Base-by-base conservation (phyloP, 2,888 invertebrate species). In the Ophion ventricosus region DNA sequence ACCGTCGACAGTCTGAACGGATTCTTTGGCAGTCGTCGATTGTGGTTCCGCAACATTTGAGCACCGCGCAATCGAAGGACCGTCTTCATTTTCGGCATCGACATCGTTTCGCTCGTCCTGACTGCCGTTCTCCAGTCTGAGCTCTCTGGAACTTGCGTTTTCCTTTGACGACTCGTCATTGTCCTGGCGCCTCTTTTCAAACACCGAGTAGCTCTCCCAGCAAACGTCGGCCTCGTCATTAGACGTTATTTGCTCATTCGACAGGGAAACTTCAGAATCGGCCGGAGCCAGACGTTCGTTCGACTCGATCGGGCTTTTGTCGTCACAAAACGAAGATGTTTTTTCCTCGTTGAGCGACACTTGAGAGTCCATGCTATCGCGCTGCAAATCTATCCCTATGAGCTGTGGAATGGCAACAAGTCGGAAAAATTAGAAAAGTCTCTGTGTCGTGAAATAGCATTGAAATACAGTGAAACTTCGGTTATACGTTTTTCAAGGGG, bases 351-450 rank as follows among this genome's bases (percentile, higher is more conserved):
- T 63, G 3, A 25, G 20, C 25, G 67, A 56, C 11, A 40, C 23
- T 54, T 35, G 56, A 2, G 57, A 29, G 0, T 73, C 80, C 26
- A 54, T 11, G 17, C 75, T 74, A 8, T 83, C 83, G 8, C 64
- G 63, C 25, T 78, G 82, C 17, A 77, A 73, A 25, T 87, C 88
- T 43, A 82, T 76, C 8, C 76, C 66, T 76, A 80, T 87, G 54
- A 87, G 80, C 88, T 87, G 80, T 20, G 35, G 11, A 56, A 17
- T 23, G 11, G 25, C 17, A 67, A 4, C 43, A 49, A 26, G 43
- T 0, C 17, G 40, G 11, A 25, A 54, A 23, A 7, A 63, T 49
- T 0, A 29, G 25, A 63, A 40, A 35, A 40, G 2, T 11, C 1
- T 59, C 2, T n/a, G 35, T 0, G 26, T 59, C 7, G 1, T 23